These are phyloP conservation scores for Cossypha niveicapilla DNA, from an alignment of 2,797 vertebrate species.

Conservation along the genomic window DNA sequence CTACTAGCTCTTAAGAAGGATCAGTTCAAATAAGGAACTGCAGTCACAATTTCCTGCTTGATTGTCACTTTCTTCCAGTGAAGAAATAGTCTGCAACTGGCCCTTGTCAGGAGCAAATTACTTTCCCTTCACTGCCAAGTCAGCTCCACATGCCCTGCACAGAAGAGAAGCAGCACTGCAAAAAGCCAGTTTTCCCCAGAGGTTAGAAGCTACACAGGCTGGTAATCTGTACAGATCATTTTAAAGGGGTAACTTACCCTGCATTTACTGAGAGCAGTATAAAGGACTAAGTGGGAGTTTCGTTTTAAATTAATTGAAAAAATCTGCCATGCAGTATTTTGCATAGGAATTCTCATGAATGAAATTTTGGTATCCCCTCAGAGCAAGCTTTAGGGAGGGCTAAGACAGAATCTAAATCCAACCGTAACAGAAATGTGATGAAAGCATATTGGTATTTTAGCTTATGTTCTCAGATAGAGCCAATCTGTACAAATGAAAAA, in stretches of 20 bases:
- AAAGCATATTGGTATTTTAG: not conserved
- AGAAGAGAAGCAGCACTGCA: slow-evolving; percentile 24
- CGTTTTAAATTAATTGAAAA: not conserved
- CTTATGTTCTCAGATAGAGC: not conserved
- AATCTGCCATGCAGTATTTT: not conserved
- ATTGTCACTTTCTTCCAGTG: slow-evolving; percentile 62
- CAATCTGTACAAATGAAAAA: not conserved
- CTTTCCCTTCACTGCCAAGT: slow-evolving; percentile 52
- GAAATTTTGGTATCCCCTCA: not conserved
- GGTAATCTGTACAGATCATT: not conserved
- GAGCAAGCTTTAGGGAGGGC: not conserved
- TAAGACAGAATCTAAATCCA: not conserved
- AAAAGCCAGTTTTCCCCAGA: slow-evolving; percentile 30
- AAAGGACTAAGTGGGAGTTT: not conserved
- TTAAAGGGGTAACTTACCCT: not conserved
- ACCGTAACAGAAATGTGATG: not conserved
- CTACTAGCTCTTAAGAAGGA: slow-evolving; percentile 41
- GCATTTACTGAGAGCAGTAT: not conserved
- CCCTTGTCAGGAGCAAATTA: slow-evolving; percentile 65
- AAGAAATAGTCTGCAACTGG: slow-evolving; percentile 66
- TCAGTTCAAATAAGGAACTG: slow-evolving; percentile 48
- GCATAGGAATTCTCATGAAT: not conserved
- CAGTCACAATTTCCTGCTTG: slow-evolving; percentile 46
- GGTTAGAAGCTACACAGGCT: not conserved
- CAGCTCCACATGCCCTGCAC: not conserved